Evolutionary conservation across 2,797 vertebrate species (phyloP).

Genomic region (Ara ararauna): DNA sequence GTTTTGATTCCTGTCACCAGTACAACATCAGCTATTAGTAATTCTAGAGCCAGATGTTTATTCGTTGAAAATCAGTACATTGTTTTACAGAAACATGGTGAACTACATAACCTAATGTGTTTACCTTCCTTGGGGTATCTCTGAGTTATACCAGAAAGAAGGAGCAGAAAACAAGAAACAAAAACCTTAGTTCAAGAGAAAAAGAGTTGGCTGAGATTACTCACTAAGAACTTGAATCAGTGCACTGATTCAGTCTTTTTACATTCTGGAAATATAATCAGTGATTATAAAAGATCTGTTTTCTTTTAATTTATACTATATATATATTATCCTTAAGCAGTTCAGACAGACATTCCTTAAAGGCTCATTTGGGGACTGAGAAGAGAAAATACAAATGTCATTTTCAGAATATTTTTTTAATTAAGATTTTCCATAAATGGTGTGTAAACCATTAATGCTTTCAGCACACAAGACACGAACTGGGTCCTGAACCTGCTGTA

Average conservation of each 20-base stretch:
- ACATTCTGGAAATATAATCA: background rate
- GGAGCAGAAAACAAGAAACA: background rate
- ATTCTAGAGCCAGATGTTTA: background rate
- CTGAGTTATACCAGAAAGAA: background rate
- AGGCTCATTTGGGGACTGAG: background rate
- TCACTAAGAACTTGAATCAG: background rate
- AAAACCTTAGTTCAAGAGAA: background rate
- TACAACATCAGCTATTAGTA: background rate
- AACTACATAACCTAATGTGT: background rate
- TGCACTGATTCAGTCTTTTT: background rate
- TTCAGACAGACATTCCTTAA: background rate
- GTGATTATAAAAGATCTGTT: background rate
- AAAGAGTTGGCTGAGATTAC: background rate
- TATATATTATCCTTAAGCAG: constrained; percentile 11
- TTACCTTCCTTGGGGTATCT: background rate
- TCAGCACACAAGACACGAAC: constrained; percentile 45
- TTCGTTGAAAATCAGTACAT: background rate
- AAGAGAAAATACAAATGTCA: background rate
- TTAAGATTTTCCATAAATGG: constrained; percentile 38
- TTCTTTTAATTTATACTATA: background rate
- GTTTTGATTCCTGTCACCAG: background rate
- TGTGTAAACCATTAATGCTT: background rate
- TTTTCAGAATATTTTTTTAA: constrained; percentile 26
- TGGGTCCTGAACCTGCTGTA: constrained; percentile 44
- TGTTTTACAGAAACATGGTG: background rate